A percentile compares a stretch with the other conserved stretches of the same genome.
These are phyloP conservation scores for Chiroxiphia lanceolata DNA, from an alignment of 2,797 vertebrate species.

Conservation along the genomic window DNA sequence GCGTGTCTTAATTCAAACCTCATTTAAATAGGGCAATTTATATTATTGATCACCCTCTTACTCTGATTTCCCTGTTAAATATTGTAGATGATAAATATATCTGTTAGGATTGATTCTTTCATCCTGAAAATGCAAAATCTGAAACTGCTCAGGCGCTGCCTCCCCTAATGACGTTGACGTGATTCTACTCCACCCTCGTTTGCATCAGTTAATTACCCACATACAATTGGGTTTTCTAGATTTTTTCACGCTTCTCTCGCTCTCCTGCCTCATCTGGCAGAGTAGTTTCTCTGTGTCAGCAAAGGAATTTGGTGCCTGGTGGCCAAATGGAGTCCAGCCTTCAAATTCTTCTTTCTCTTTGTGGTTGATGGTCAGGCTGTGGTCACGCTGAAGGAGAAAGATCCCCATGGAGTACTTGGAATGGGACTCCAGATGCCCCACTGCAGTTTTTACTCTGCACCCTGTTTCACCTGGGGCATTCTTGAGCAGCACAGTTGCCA, in stretches of 20 bases:
- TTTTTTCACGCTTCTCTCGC: not conserved
- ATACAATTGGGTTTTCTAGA: not conserved
- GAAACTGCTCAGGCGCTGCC: not conserved
- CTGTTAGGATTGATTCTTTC: conserved; percentile 19
- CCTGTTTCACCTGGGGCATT: not conserved
- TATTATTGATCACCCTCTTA: conserved; percentile 13
- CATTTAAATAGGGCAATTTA: conserved; percentile 43
- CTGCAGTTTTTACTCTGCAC: not conserved
- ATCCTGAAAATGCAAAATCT: conserved; percentile 32
- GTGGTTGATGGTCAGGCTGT: not conserved
- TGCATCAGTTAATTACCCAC: conserved; percentile 24
- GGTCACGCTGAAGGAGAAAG: not conserved
- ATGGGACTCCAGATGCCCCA: not conserved
- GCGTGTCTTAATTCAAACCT: not conserved
- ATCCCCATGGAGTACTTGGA: not conserved
- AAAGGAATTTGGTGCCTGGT: not conserved
- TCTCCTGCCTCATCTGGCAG: not conserved
- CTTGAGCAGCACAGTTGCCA: not conserved
- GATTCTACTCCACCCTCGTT: not conserved
- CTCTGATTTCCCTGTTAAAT: conserved; percentile 22
- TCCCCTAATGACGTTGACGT: not conserved
- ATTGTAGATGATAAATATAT: conserved; percentile 34
- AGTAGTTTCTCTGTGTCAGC: not conserved
- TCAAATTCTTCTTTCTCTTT: not conserved
- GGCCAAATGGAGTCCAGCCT: not conserved